A percentile compares a stretch with the other conserved stretches of the same genome.
Evolutionary conservation across 2,888 invertebrate genomes (phyloP).

Genomic region (Dryobota labecula): DNA sequence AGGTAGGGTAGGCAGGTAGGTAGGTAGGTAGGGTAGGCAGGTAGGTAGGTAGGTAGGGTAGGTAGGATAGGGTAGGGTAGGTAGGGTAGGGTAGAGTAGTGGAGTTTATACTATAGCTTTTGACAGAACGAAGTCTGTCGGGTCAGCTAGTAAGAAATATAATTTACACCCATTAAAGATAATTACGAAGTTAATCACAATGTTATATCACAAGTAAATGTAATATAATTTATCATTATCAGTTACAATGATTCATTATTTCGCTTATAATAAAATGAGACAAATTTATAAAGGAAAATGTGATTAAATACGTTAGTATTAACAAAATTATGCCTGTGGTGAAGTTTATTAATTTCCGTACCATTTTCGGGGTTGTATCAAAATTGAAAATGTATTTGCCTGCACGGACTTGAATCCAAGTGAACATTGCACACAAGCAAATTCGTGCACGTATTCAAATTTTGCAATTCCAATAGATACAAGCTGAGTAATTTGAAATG

Average conservation of each 20-base stretch:
- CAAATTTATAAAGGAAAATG: slow-evolving; percentile 28
- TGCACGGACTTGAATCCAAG: slow-evolving; percentile 27
- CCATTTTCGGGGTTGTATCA: slow-evolving; percentile 13
- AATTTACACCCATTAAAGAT: not conserved
- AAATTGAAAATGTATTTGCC: slow-evolving; percentile 46
- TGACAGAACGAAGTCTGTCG: no score
- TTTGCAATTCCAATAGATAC: slow-evolving; percentile 57
- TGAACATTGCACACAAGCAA: slow-evolving; percentile 38
- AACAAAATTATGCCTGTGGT: slow-evolving; percentile 31
- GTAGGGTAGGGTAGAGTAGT: no score
- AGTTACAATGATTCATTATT: slow-evolving; percentile 3
- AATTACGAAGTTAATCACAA: not conserved
- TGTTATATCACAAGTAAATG: not conserved
- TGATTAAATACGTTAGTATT: slow-evolving; percentile 30
- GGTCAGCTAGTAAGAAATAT: no score
- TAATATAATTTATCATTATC: slow-evolving; percentile 4
- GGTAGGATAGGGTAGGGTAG: no score
- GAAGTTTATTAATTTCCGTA: slow-evolving; percentile 23
- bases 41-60: no score
- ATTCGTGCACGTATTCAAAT: slow-evolving; percentile 51
- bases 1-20: no score
- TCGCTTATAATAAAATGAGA: slow-evolving; percentile 8
- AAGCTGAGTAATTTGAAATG: slow-evolving; percentile 58
- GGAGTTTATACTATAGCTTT: no score
- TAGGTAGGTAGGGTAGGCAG: no score